Evolutionary conservation across 2,888 invertebrate genomes (phyloP).

Genomic region (Coenonympha arcania): DNA sequence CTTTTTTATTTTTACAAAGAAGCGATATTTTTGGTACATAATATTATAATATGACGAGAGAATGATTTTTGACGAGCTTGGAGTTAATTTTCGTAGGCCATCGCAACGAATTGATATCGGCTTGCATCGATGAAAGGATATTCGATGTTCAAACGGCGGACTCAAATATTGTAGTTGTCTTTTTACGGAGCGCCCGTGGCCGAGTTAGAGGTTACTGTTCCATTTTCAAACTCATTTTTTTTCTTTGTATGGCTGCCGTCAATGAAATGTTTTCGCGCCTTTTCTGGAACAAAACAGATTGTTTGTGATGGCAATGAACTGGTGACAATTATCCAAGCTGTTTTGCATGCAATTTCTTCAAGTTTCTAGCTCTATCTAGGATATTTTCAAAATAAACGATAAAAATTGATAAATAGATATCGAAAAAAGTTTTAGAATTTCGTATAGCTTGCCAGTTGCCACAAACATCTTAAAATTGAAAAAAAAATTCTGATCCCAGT

Average conservation of each 20-base stretch:
- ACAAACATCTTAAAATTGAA: no score
- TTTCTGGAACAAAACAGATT: slow-evolving; percentile 28
- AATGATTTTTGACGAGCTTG: neutral
- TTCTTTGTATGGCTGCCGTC: slow-evolving; percentile 35
- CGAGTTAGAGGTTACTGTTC: slow-evolving; percentile 70
- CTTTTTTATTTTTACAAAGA: no score
- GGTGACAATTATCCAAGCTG: no score
- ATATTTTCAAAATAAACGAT: no score
- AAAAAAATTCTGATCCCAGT: no score
- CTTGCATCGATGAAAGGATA: slow-evolving; percentile 43
- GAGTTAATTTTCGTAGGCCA: neutral
- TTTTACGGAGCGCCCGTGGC: slow-evolving; percentile 66
- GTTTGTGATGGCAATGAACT: slow-evolving; percentile 6
- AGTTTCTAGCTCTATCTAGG: no score
- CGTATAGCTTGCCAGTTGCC: no score
- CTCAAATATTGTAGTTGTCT: slow-evolving; percentile 52
- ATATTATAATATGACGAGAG: no score
- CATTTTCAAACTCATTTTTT: slow-evolving; percentile 61
- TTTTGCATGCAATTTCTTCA: no score
- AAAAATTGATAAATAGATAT: no score
- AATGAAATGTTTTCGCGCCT: slow-evolving; percentile 38
- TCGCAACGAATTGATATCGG: slow-evolving; percentile 1
- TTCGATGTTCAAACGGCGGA: slow-evolving; percentile 39
- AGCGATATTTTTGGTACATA: no score
- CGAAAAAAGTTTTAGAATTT: no score